Base-by-base conservation (phyloP, 2,113 vertebrate species). In the Plotosus lineatus region DNA sequence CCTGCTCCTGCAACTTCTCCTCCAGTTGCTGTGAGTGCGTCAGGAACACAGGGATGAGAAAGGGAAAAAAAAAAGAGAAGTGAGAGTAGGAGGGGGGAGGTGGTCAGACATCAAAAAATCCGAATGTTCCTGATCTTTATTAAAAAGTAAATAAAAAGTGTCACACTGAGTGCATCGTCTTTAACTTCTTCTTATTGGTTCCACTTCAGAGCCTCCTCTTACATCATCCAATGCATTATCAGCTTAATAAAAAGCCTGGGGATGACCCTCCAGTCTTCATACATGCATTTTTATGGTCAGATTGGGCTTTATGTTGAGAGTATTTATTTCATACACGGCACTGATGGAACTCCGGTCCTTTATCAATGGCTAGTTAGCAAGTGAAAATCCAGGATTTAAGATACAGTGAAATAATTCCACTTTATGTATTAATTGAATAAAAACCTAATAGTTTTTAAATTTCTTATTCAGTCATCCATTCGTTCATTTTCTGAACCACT, bases 1-100 rank as follows among this genome's bases (percentile, higher is more conserved):
- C 94, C 92, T 98, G 97, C 78, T 95, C 95, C 91, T 97, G 96
- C 88, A 99, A 91, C 86, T 99, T 98, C 91, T 98, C 96, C 94
- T 99, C 97, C 91, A 98, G 94, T 92, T 98, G 95, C 98, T 99
- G 91, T 19, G 88, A 86, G 91, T 21, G 60, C 46, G 42, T 19
- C 26, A 46, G 69, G 78, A 53, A 36, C 33, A 28, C 19, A 33
- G 44, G 15, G 6, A 58, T 31, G 19, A 53, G 28, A 15, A 48
- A 71, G 28, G 5, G 50, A 26, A 33, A 38, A 2, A 14, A 73
- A 36, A 42, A 21, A 42, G 14, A n/a, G 60, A 51, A 53, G 60
- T 36, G 53, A 61, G 6, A 19, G 23, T 26, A n/a, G 19, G 55
- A 46, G 12, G n/a, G 10, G 26, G 26, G n/a, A 6, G 1, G 28